Percentiles rank a stretch among this genome's conserved stretches.
These are phyloP conservation scores for Chloromyia formosa DNA, from an alignment of 2,888 invertebrate genomes.

Conservation along the genomic window DNA sequence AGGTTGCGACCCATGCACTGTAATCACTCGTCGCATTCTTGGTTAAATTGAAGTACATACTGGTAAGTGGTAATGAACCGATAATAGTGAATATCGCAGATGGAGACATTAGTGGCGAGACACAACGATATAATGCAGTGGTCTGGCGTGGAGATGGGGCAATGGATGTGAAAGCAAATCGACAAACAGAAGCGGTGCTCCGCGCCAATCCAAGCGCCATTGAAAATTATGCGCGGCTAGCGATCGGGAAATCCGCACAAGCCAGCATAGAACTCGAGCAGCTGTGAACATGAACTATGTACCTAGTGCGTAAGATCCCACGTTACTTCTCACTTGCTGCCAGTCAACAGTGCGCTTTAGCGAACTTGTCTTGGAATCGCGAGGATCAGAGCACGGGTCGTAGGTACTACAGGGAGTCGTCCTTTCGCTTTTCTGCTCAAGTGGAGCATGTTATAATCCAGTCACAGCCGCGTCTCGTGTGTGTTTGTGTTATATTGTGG, in stretches of 20 bases:
- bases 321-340: not conserved
- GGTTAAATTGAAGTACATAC: not conserved
- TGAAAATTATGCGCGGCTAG: not conserved
- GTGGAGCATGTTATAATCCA: not conserved
- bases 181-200: not conserved
- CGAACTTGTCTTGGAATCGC: not conserved
- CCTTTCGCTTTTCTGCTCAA: not conserved
- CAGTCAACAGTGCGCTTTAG: not conserved
- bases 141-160: not conserved
- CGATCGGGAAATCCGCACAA: not conserved
- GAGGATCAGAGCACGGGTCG: not conserved
- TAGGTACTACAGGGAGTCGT: not conserved
- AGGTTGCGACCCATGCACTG: not conserved
- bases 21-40: not conserved
- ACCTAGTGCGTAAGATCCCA: not conserved
- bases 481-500: not conserved
- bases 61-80: too few relatives aligned
- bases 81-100: too few relatives aligned
- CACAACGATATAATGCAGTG: not conserved
- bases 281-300: slow-evolving; percentile 14
- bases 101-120: too few relatives aligned
- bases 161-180: not conserved
- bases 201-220: not conserved
- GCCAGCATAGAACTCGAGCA: not conserved
- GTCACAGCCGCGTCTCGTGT: not conserved